Base-by-base conservation (phyloP, 2,888 invertebrate species). In the Acleris emargana region DNA sequence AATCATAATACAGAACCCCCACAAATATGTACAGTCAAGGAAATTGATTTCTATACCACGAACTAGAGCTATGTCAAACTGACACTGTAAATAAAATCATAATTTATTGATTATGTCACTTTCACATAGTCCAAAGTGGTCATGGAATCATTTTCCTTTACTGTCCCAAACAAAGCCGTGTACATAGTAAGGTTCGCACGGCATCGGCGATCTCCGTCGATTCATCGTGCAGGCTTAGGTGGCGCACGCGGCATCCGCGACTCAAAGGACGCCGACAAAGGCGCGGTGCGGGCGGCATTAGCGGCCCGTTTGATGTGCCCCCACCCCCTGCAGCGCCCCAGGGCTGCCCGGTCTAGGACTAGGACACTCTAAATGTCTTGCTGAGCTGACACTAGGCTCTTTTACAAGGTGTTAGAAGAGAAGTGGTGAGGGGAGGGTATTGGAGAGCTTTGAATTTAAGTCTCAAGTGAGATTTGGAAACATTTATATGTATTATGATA, bases 261-360 rank as follows among this genome's bases (percentile, higher is more conserved):
- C 83, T 90, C 91, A 91, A 91, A 92, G 91, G 91, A 80, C 75
- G 89, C 91, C 91, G 91, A 91, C 91, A 92, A 91, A 91, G 91
- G 76, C 85, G 87, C 83, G 82, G 86, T 85, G 85, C 89, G 89
- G 88, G 87, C 88, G 89, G 90, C 84, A 88, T 89, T 90, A 89
- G 89, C 89, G 89, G 88, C 73, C 86, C 87, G 83, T 85, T 88
- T 88, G 87, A 88, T 83, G 83, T 83, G 82, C 79, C 84, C 84
- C 77, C 84, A 67, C 86, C 83, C 77, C 63, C 72, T 38, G 38
- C 38, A 38, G 38, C 11, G 38, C 71, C 68, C 58, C 74, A 89
- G 88, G 89, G 89, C 81, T 88, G 86, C 73, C 84, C 78, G 74
- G 25, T 66, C 60, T 57, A 66, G 61, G 47, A 55, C 51, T 60